Percentiles rank a stretch among this genome's conserved stretches.
phyloP scores from a whole-genome alignment of 2,113 vertebrate species.

The Haemorhous mexicanus region DNA sequence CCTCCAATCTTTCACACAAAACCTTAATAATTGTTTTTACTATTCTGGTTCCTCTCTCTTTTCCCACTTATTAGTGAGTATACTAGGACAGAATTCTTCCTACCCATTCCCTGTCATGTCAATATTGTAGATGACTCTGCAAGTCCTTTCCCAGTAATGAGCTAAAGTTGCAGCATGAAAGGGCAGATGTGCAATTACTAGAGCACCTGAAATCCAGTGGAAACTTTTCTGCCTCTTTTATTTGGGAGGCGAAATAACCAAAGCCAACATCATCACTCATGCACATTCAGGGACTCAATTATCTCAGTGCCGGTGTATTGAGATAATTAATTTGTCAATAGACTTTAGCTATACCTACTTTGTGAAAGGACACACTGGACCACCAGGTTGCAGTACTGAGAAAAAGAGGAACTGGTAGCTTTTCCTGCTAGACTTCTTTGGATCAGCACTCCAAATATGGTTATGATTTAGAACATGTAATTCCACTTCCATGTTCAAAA shows the following conservation, averaged over 20 bases:
- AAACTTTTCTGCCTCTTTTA: not conserved
- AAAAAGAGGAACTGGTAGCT: not conserved
- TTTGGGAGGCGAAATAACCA: not conserved
- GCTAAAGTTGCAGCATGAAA: not conserved
- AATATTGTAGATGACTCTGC: not conserved
- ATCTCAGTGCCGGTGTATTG: not conserved
- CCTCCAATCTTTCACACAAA: not conserved
- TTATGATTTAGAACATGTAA: not conserved
- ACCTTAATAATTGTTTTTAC: not conserved
- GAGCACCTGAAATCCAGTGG: not conserved
- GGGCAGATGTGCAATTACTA: not conserved
- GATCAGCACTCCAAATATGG: not conserved
- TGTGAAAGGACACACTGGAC: not conserved
- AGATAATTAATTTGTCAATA: not conserved
- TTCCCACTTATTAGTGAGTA: not conserved
- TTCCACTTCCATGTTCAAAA: not conserved
- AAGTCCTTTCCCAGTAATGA: not conserved
- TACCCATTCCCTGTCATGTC: not conserved
- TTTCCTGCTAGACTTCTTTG: not conserved
- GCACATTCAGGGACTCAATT: not conserved
- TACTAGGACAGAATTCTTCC: not conserved
- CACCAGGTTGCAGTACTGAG: not conserved
- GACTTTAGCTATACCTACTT: not conserved
- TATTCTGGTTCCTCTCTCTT: not conserved
- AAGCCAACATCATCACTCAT: not conserved